Percentiles rank a stretch among this genome's conserved stretches.
Conservation (phyloP, 2,888 invertebrate species). For the Aphidius colemani region DNA sequence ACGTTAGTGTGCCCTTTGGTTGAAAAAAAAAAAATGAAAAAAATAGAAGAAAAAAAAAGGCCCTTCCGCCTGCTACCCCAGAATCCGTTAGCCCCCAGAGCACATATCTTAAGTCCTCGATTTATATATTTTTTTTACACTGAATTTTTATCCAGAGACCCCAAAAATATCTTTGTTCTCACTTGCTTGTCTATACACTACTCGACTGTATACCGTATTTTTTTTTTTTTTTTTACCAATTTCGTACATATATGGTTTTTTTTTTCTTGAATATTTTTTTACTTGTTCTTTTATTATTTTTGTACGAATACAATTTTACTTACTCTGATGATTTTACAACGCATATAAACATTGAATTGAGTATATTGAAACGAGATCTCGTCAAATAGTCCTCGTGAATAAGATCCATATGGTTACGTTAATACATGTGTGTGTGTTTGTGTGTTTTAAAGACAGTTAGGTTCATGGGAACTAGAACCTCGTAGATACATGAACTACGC, state of each 20-base stretch:
- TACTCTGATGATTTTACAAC: conserved; percentile 34
- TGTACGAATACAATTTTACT: conserved; percentile 47
- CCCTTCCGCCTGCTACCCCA: conserved; percentile 42
- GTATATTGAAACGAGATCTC: conserved; percentile 58
- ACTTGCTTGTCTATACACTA: conserved; percentile 30
- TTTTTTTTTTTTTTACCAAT: conserved; percentile 29
- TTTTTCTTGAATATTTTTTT: conserved; percentile 23
- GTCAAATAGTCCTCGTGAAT: conserved; percentile 49
- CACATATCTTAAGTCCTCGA: conserved; percentile 21
- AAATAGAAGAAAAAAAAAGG: too few species aligned
- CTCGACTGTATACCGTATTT: conserved; percentile 27
- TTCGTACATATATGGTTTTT: conserved; percentile 23
- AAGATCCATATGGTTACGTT: background rate
- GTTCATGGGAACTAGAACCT: conserved; percentile 48
- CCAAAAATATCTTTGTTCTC: conserved; percentile 40
- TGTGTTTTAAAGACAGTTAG: conserved; percentile 52
- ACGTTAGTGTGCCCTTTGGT: conserved; percentile 24
- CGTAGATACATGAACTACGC: conserved; percentile 8
- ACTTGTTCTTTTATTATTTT: conserved; percentile 30
- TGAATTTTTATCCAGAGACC: conserved; percentile 31
- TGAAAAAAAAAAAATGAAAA: too few species aligned
- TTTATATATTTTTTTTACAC: conserved; percentile 37
- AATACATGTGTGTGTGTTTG: background rate
- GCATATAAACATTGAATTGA: too few species aligned
- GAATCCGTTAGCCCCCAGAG: conserved; percentile 53